Conservation (phyloP, 2,797 vertebrate genomes). For the Siniperca scherzeri region DNA sequence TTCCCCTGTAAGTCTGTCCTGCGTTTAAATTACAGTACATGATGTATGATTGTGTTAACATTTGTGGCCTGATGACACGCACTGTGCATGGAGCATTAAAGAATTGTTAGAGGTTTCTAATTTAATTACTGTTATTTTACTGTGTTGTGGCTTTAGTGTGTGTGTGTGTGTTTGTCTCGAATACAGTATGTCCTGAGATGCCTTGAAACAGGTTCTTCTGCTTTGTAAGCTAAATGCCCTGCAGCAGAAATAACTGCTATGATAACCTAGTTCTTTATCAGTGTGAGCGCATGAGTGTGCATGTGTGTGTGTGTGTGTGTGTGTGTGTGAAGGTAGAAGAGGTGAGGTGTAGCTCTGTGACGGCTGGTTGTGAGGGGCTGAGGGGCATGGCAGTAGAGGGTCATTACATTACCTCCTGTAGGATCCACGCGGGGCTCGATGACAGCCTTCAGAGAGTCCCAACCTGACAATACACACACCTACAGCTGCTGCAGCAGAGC, state of each 20-base stretch:
- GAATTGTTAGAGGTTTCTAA: constrained; percentile 23
- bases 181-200: constrained; percentile 56
- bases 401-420: constrained; percentile 42
- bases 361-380: constrained; percentile 17
- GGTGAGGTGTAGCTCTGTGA: constrained; percentile 24
- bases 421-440: constrained; percentile 18
- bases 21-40: constrained; percentile 51
- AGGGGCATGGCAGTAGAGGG: constrained; percentile 37
- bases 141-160: background rate
- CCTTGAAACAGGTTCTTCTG: constrained; percentile 58
- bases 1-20: constrained; percentile 39
- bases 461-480: constrained; percentile 8
- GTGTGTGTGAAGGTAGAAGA: constrained; percentile 2
- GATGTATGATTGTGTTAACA: constrained; percentile 33
- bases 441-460: constrained; percentile 34
- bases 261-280: constrained; percentile 72
- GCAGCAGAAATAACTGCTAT: constrained; percentile 62
- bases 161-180: background rate
- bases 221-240: constrained; percentile 67
- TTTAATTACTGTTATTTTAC: constrained; percentile 17
- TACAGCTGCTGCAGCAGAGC: constrained; percentile 42
- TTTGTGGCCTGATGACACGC: constrained; percentile 31
- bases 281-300: constrained; percentile 24
- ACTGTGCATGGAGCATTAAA: background rate
- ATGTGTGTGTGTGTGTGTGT: constrained; percentile 28